These are phyloP conservation scores for Thaumetopoea pityocampa DNA, from an alignment of 1,140 invertebrate genomes.

Conservation along the genomic window DNA sequence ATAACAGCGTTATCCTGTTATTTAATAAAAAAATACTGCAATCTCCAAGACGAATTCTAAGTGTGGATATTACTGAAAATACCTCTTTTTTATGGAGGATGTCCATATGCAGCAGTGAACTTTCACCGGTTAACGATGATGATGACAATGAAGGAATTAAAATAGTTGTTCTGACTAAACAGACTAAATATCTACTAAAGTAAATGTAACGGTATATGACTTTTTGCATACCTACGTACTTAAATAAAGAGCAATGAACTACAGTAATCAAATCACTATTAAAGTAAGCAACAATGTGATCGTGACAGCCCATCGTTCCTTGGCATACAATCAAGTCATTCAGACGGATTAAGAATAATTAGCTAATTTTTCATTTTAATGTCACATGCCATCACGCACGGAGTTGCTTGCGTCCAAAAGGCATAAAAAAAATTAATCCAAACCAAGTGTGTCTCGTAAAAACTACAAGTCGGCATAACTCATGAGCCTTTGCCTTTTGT, in stretches of 20 bases:
- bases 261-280: slow-evolving; percentile 15
- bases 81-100: too few species aligned
- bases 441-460: slow-evolving; percentile 65
- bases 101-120: too few species aligned
- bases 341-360: slow-evolving; percentile 70
- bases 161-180: too few species aligned
- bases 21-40: too few species aligned
- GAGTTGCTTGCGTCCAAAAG: slow-evolving; percentile 33
- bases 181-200: neutral
- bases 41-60: too few species aligned
- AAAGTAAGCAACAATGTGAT: slow-evolving; percentile 33
- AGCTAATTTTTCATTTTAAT: slow-evolving; percentile 74
- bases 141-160: too few species aligned
- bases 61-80: too few species aligned
- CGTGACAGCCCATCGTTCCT: slow-evolving; percentile 42
- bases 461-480: slow-evolving; percentile 70
- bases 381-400: slow-evolving; percentile 72
- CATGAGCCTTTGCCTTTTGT: slow-evolving; percentile 63
- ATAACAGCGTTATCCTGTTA: too few species aligned
- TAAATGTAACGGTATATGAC: slow-evolving; percentile 1
- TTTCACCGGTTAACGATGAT: too few species aligned
- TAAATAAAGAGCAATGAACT: slow-evolving; percentile 25
- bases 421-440: slow-evolving; percentile 68
- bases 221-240: slow-evolving; percentile 9
- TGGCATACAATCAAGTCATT: slow-evolving; percentile 32